Base-by-base conservation (phyloP, 2,797 vertebrate genomes). In the Anableps anableps region DNA sequence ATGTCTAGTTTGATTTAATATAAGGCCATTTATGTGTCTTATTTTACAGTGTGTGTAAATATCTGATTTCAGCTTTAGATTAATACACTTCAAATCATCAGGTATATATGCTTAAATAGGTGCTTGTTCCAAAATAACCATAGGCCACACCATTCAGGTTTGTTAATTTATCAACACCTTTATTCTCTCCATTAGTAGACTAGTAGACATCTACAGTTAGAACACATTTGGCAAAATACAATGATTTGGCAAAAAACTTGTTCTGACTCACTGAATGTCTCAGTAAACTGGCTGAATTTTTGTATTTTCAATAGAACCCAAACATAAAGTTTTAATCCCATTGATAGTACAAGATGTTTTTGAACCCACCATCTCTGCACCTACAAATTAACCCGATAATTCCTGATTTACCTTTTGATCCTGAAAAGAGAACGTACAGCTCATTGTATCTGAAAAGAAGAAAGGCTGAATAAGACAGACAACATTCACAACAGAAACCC, bases 241-340 rank as follows among this genome's bases (percentile, higher is more conserved):
- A 68, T 89, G 87, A 95, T 96, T 96, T 95, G 94, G 95, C 94
- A 94, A 95, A 94, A 83, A 64, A 86, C 83, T 83, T 76, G 93
- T 85, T 88, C 90, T 90, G 79, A 91, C 81, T 91, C 82, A 92
- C 86, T 81, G 90, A 88, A 85, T 75, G 50, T 71, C 88, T 89
- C 77, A 88, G 83, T 86, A 84, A 90, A 85, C 80, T 88, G 89
- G 53, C 10, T 11, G 23, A n/a, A 90, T 90, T 79, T 86, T 77
- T 43, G 83, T 74, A 76, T 84, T 88, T 85, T 90, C 83, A 89
- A 80, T 64, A 79, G 83, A 89, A 81, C 83, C 82, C 88, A 92
- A 88, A 88, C 89, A 83, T 72, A 81, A 85, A 88, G 85, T 88
- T 88, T 85, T 88, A 80, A 85, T 82, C 75, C 77, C 80, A 66